phyloP scores from a whole-genome alignment of 2,113 vertebrate genomes.

The Eidolon helvum region DNA sequence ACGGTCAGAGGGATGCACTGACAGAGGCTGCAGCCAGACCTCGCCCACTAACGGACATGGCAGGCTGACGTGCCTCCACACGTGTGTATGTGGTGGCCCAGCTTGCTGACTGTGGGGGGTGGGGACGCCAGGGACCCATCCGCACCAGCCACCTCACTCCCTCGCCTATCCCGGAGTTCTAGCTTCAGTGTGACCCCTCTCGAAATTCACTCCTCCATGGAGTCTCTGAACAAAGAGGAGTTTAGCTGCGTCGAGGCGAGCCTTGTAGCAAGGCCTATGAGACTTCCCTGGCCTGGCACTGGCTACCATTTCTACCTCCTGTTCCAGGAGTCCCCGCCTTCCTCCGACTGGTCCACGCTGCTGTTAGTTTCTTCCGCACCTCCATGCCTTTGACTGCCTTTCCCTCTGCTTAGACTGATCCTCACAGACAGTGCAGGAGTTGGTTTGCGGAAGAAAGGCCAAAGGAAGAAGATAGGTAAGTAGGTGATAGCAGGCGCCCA shows the following conservation, averaged over 20 bases:
- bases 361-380: not conserved
- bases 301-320: not conserved
- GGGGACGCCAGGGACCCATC: not conserved
- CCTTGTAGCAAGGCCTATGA: not conserved
- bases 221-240: not conserved
- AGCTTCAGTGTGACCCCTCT: not conserved
- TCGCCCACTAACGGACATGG: fast-evolving
- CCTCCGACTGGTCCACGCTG: not conserved
- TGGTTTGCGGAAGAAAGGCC: not conserved
- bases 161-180: not conserved
- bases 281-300: not conserved
- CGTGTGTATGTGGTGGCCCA: fast-evolving
- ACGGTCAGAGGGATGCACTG: not conserved
- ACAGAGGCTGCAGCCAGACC: not conserved
- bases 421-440: not conserved
- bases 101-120: not conserved
- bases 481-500: not conserved
- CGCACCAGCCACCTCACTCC: not conserved
- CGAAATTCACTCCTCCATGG: not conserved
- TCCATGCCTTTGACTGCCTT: not conserved
- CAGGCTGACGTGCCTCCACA: not conserved
- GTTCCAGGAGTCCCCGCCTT: not conserved
- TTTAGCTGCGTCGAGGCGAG: not conserved
- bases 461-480: not conserved
- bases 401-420: not conserved